Percentiles rank a stretch among this genome's conserved stretches.
These are phyloP conservation scores for Drosophila tristis DNA, from an alignment of 1,140 invertebrate genomes.

Conservation along the genomic window DNA sequence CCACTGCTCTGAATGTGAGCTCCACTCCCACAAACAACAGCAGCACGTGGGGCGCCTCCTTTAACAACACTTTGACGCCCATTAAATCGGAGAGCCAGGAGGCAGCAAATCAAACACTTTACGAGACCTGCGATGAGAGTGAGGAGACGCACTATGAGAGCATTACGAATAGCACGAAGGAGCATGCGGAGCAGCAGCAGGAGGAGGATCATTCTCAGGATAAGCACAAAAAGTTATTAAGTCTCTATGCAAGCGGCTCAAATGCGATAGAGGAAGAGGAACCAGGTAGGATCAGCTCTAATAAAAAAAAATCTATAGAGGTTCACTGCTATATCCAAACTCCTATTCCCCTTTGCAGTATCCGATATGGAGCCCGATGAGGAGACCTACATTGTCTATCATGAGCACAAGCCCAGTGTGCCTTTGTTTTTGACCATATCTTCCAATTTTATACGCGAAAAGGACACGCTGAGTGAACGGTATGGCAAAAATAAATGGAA, in stretches of 20 bases:
- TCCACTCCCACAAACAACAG: constrained; percentile 56
- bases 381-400: constrained; percentile 73
- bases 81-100: constrained; percentile 29
- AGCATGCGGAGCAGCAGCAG: background rate
- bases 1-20: constrained; percentile 11
- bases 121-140: constrained; percentile 58
- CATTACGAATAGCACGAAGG: constrained; percentile 11
- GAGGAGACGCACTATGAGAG: constrained; percentile 52
- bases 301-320: background rate
- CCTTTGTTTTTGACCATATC: constrained; percentile 79
- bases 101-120: constrained; percentile 40
- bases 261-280: constrained; percentile 42
- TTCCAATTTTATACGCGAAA: constrained; percentile 78
- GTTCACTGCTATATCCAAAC: background rate
- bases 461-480: constrained; percentile 76
- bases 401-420: constrained; percentile 57
- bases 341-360: constrained; percentile 31
- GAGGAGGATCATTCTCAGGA: constrained; percentile 20
- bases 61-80: constrained; percentile 44
- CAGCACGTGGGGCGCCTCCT: background rate
- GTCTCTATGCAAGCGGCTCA: constrained; percentile 40
- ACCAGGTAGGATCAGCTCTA: constrained; percentile 27
- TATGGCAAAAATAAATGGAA: constrained; percentile 18
- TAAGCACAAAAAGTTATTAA: constrained; percentile 58
- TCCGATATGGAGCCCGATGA: constrained; percentile 80